Conservation (phyloP, 92 coral and sea anemone genomes). For the Bergia sp. region DNA sequence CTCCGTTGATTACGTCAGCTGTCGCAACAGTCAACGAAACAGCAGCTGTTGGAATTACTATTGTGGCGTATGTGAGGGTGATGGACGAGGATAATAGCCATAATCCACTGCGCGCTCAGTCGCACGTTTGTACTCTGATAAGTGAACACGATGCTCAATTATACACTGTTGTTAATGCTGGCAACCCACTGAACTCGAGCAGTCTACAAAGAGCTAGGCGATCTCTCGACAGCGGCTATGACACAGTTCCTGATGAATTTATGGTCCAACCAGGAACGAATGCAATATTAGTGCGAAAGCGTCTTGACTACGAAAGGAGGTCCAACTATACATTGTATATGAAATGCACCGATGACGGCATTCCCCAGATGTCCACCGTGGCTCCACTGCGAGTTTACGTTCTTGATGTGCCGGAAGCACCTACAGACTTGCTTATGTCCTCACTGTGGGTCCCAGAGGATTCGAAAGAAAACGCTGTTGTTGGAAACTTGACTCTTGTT, state of each 20-base stretch:
- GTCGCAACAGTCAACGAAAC: slow-evolving; percentile 73
- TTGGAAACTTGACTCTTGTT: slow-evolving; percentile 50
- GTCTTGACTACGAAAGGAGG: slow-evolving; percentile 60
- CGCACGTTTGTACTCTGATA: slow-evolving; percentile 66
- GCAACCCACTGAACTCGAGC: slow-evolving; percentile 48
- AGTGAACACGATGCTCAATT: slow-evolving; percentile 69
- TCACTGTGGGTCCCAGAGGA: slow-evolving; percentile 60
- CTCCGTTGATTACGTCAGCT: slow-evolving; percentile 54
- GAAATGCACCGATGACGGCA: slow-evolving; percentile 71
- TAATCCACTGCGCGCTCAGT: slow-evolving; percentile 62
- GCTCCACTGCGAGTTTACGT: slow-evolving; percentile 59
- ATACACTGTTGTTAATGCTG: slow-evolving; percentile 55
- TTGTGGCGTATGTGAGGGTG: slow-evolving; percentile 67
- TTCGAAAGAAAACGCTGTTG: slow-evolving; percentile 48
- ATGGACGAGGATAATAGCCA: slow-evolving; percentile 63
- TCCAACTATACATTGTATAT: slow-evolving; percentile 60
- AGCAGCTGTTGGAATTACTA: slow-evolving; percentile 64
- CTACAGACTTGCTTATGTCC: slow-evolving; percentile 56
- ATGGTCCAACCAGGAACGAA: slow-evolving; percentile 78
- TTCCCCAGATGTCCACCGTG: slow-evolving; percentile 63
- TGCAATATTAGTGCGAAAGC: slow-evolving; percentile 59
- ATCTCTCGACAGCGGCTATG: slow-evolving; percentile 27
- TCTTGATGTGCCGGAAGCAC: slow-evolving; percentile 72
- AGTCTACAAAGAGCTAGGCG: slow-evolving; percentile 42
- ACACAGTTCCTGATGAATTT: slow-evolving; percentile 57